Evolutionary conservation across 2,113 vertebrate species (phyloP).

Genomic region (Proterorhinus semilunaris): DNA sequence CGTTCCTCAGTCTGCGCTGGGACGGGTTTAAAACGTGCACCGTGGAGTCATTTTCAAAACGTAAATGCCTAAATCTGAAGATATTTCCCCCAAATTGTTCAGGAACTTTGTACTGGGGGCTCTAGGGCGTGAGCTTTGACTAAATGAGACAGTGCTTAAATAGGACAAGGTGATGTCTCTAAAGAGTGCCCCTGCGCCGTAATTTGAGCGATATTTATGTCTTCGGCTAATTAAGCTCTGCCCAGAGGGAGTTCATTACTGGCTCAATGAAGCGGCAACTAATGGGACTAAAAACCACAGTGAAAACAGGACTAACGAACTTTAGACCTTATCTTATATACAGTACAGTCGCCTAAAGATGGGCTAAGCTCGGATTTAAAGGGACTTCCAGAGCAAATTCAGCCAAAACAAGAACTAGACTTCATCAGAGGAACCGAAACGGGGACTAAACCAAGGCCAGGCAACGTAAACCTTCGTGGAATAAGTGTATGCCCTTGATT

Average conservation of each 20-base stretch:
- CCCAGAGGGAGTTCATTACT: constrained; percentile 33
- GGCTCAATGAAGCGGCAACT: constrained; percentile 1
- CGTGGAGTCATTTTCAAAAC: too few species aligned
- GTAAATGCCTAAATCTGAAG: too few species aligned
- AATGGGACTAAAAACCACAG: not conserved
- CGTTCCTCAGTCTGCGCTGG: too few species aligned
- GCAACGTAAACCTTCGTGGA: too few species aligned
- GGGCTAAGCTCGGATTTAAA: not conserved
- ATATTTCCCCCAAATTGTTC: too few species aligned
- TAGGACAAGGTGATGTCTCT: constrained; percentile 59
- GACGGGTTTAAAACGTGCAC: too few species aligned
- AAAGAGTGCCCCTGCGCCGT: constrained; percentile 58
- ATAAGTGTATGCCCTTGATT: too few species aligned
- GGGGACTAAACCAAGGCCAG: not conserved
- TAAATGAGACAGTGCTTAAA: constrained; percentile 47
- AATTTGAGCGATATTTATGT: constrained; percentile 62
- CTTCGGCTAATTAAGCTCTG: constrained; percentile 57
- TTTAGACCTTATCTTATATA: not conserved
- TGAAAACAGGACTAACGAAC: not conserved
- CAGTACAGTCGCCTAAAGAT: not conserved
- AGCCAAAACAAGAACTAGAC: too few species aligned
- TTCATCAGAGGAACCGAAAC: not conserved
- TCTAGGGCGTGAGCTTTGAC: not conserved
- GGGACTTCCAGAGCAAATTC: not conserved
- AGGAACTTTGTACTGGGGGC: too few species aligned